phyloP scores from a whole-genome alignment of 2,888 invertebrate genomes.

The Autographa pulchrina region DNA sequence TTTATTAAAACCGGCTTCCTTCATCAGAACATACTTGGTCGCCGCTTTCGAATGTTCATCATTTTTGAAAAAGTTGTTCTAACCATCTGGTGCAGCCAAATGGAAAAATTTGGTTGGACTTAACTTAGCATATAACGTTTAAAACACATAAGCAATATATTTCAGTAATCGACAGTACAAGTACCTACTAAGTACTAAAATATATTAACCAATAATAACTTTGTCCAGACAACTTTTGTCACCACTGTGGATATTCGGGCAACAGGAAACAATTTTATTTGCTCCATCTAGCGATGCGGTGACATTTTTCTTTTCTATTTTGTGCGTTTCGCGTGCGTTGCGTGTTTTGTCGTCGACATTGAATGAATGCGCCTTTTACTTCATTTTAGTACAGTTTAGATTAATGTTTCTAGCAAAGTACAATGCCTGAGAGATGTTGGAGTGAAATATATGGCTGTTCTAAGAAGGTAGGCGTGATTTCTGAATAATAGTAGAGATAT shows the following conservation, averaged over 20 bases:
- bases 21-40: too few species aligned
- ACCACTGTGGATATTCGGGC: constrained; percentile 62
- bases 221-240: constrained; percentile 45
- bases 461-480: constrained; percentile 41
- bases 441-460: constrained; percentile 47
- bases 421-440: constrained; percentile 46
- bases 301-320: constrained; percentile 77
- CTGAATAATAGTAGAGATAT: constrained; percentile 20
- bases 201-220: constrained; percentile 42
- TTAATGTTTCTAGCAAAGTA: constrained; percentile 56
- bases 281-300: constrained; percentile 74
- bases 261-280: constrained; percentile 84
- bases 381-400: constrained; percentile 69
- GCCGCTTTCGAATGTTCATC: too few species aligned
- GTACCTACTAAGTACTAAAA: constrained; percentile 40
- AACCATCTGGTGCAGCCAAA: too few species aligned
- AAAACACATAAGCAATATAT: background rate
- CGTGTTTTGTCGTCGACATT: constrained; percentile 72
- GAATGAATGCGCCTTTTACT: constrained; percentile 70
- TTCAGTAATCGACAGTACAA: constrained; percentile 14
- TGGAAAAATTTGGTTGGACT: too few species aligned
- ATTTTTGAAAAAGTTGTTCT: too few species aligned
- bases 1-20: too few species aligned
- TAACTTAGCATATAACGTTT: too few species aligned
- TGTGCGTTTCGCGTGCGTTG: constrained; percentile 72